Evolutionary conservation across 2,888 invertebrate genomes (phyloP), one percentile per base, ranked within the genome.

Genomic region (Heteromyza rotundicornis): DNA sequence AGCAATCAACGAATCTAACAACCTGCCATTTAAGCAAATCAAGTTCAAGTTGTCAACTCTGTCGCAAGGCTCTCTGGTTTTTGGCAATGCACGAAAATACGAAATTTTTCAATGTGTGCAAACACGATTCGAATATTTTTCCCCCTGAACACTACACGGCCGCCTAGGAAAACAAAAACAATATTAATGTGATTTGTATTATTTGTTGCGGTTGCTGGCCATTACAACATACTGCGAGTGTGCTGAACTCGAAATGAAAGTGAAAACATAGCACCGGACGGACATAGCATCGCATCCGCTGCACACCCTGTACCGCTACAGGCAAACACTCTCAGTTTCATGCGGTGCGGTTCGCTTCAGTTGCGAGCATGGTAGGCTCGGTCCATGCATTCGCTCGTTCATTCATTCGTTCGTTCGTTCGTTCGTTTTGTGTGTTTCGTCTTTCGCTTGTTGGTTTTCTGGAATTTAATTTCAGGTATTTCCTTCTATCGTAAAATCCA

Each of bases 231-330:
- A 7, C 32, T 62, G 57, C 63, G 58, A 64, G 67, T 67, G 68
- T 76, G 79, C 75, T 78, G 76, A 68, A 67, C 73, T 78, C 74
- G 76, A 75, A 75, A 69, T 74, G 78, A 79, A 79, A 79, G 78
- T 79, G 79, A 79, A 78, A 66, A 75, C n/a, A n/a, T n/a, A n/a
- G n/a, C n/a, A n/a, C 72, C 64, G 58, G 36, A 55, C 66, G 62
- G 49, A n/a, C n/a, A n/a, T n/a, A n/a, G n/a, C n/a, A n/a, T 40
- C 36, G 52, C 8, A 56, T 36, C 62, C 55, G 66, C 68, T 64
- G 66, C 52, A 40, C 10, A 24, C 35, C n/a, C n/a, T n/a, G n/a
- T n/a, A n/a, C n/a, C n/a, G 53, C 51, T 53, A 66, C 65, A 71
- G 67, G 69, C 63, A 62, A 73, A 64, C n/a, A 70, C 75, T 75